Evolutionary conservation across 2,888 invertebrate genomes (phyloP), one percentile per base, ranked within the genome.

Genomic region (Mystacides longicornis): DNA sequence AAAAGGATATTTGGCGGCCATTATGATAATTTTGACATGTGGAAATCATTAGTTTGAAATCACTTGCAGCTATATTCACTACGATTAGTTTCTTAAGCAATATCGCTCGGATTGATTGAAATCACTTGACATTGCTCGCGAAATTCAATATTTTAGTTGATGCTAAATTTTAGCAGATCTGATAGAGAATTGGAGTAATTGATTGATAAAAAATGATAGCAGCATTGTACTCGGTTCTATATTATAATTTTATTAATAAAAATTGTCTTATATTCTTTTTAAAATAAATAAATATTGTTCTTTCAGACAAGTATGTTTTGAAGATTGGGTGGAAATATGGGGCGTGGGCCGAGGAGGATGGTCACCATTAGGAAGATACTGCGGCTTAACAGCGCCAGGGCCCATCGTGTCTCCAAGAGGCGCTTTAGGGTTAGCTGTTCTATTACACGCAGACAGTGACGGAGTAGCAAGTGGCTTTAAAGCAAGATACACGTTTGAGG

Each of bases 391-490:
- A 60, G 87, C 93, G 52, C 98, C 98, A 11, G 98, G 97, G 47
- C 98, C 98, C 46, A 86, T 95, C 65, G 91, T 95, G 73, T 94
- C 95, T 53, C 89, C 90, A 65, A 83, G 87, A 60, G 93, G 93
- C 20, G 89, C 94, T 43, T 83, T 86, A 60, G 92, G 92, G 37
- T 81, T 98, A 63, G 88, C 92, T 67, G 83, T 97, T 57, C 81
- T 93, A 54, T 81, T 98, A 65, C 90, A 91, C 68, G 91, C 97
- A 27, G 90, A 97, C 70, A 80, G 81, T 23, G 86, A 88, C 63
- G 86, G 86, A 55, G 93, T 95, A 49, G 91, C 88, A 63, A 94
- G 93, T 65, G 98, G 98, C 22, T 99, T 99, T 74, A 94, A 93
- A 70, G 98, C 96, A 14, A 81, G 90, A 65, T 99, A 96, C 71